These are phyloP conservation scores for Manis pentadactyla DNA, from an alignment of 2,797 vertebrate genomes.

Conservation along the genomic window DNA sequence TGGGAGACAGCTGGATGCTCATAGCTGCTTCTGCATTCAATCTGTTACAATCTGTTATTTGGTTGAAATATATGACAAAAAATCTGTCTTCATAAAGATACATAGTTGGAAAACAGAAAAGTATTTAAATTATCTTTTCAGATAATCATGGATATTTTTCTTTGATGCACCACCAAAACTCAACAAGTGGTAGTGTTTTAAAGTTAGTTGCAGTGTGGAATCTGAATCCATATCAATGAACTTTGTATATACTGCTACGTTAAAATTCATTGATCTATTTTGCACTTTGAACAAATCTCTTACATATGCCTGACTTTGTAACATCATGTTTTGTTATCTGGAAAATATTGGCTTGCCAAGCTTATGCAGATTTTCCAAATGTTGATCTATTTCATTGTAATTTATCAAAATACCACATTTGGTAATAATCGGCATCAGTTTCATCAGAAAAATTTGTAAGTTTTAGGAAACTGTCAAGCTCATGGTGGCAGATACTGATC, in stretches of 20 bases:
- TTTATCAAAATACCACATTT: background rate
- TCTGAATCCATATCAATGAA: background rate
- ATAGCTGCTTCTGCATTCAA: background rate
- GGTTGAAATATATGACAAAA: conserved; percentile 35
- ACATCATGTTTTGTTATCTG: background rate
- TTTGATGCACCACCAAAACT: conserved; percentile 4
- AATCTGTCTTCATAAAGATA: conserved; percentile 36
- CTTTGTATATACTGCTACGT: background rate
- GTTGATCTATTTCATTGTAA: background rate
- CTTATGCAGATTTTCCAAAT: background rate
- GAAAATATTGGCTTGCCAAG: background rate
- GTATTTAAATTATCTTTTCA: conserved; percentile 43
- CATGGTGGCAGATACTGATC: background rate
- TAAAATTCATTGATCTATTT: background rate
- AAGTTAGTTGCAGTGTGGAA: background rate
- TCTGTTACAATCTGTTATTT: conserved; percentile 54
- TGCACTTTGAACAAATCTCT: background rate
- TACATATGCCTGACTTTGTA: background rate
- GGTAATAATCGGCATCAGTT: background rate
- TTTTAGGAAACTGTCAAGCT: background rate
- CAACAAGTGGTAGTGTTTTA: background rate
- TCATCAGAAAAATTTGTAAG: conserved; percentile 15
- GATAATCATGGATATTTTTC: conserved; percentile 5
- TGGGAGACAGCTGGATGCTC: conserved; percentile 21
- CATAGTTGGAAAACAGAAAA: conserved; percentile 18